Evolutionary conservation across 2,888 invertebrate genomes (phyloP).

Genomic region (Alloplasta piceator): DNA sequence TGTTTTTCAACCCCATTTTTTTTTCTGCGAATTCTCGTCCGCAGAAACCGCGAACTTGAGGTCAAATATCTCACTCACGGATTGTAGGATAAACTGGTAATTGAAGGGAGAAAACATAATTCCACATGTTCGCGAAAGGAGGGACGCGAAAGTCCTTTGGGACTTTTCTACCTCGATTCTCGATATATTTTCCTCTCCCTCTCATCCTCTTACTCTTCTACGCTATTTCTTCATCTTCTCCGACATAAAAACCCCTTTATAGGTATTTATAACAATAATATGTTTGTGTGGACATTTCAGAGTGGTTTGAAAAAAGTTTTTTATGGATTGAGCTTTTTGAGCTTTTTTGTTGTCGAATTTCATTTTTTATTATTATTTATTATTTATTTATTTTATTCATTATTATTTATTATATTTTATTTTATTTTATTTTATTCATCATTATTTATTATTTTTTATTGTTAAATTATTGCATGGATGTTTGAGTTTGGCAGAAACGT

Average conservation of each 20-base stretch:
- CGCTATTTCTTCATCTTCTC: constrained; percentile 35
- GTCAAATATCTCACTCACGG: constrained; percentile 22
- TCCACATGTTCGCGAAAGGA: background rate
- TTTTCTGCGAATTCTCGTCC: constrained; percentile 34
- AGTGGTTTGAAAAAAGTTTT: too few species aligned
- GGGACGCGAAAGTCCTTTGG: constrained; percentile 30
- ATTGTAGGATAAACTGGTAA: constrained; percentile 57
- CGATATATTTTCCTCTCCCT: constrained; percentile 18
- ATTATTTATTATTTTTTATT: too few species aligned
- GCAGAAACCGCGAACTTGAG: constrained; percentile 32
- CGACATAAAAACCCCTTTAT: background rate
- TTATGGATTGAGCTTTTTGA: too few species aligned
- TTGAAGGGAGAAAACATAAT: constrained; percentile 53
- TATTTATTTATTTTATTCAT: too few species aligned
- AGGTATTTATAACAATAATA: background rate
- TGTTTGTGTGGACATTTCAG: too few species aligned
- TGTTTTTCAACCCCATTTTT: constrained; percentile 41
- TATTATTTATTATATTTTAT: too few species aligned
- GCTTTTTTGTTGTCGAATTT: too few species aligned
- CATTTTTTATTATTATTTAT: too few species aligned
- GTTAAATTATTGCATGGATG: too few species aligned
- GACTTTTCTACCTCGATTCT: constrained; percentile 27
- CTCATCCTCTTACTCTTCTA: constrained; percentile 6
- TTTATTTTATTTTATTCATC: too few species aligned
- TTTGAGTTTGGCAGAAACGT: too few species aligned